phyloP scores from a whole-genome alignment of 2,797 vertebrate genomes.

The Propithecus perrieri region DNA sequence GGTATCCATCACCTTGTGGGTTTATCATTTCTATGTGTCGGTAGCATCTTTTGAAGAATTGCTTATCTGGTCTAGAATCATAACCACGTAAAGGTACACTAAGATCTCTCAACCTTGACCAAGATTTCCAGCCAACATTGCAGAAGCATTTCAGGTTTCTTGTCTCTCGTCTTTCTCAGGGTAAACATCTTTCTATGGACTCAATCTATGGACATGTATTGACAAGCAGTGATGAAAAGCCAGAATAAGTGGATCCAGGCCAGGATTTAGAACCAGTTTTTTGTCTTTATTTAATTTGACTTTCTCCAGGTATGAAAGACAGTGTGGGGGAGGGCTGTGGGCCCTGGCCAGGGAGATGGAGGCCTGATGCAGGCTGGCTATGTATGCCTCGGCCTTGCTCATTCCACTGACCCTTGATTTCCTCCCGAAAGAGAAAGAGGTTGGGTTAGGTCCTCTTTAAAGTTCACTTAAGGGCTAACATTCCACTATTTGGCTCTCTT shows the following conservation, averaged over 20 bases:
- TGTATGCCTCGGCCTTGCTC: neutral
- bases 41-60: neutral
- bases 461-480: neutral
- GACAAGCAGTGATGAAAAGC: conserved; percentile 3
- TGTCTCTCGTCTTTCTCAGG: neutral
- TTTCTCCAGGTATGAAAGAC: neutral
- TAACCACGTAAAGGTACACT: neutral
- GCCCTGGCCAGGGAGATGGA: neutral
- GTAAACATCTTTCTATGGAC: conserved; percentile 15
- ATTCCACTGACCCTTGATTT: neutral
- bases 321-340: neutral
- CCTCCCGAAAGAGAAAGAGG: neutral
- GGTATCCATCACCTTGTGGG: neutral
- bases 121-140: neutral
- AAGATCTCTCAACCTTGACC: neutral
- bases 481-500: neutral
- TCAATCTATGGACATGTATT: neutral
- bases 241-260: neutral
- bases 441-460: neutral
- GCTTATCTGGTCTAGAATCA: neutral
- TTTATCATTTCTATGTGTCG: neutral
- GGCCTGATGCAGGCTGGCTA: neutral
- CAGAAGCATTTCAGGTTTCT: neutral
- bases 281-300: neutral
- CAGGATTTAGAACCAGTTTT: neutral